Percentiles rank a stretch among this genome's conserved stretches.
phyloP scores from a whole-genome alignment of 2,888 invertebrate genomes.

The Amphiduros pacificus region DNA sequence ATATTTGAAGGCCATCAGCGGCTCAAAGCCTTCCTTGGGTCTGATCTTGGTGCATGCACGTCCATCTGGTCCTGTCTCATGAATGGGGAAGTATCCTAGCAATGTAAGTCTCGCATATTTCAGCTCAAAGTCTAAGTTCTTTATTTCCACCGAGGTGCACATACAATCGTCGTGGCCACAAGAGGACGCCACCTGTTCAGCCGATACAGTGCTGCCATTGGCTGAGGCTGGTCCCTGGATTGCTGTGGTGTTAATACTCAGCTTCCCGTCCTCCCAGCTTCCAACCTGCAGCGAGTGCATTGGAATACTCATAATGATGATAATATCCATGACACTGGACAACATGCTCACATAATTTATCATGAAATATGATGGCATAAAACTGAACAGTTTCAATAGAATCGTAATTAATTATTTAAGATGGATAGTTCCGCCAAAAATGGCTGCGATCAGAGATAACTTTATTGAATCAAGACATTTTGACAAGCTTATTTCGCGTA shows the following conservation, averaged over 20 bases:
- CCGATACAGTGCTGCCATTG: not conserved
- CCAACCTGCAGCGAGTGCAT: constrained; percentile 11
- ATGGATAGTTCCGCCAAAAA: no score
- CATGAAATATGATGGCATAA: no score
- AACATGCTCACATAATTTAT: no score
- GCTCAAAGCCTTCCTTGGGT: constrained; percentile 8
- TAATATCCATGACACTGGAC: no score
- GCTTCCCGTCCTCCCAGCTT: constrained; percentile 1
- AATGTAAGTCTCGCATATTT: constrained; percentile 14
- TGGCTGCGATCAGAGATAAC: no score
- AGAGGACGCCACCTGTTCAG: not conserved
- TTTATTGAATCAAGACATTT: no score
- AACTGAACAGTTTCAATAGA: no score
- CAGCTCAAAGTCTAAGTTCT: constrained; percentile 13
- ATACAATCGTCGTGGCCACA: constrained; percentile 1
- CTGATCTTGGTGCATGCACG: constrained; percentile 2
- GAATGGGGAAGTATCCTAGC: constrained; percentile 19
- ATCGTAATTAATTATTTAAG: no score
- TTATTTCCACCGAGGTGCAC: constrained; percentile 1
- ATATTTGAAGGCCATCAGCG: constrained; percentile 20
- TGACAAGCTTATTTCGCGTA: no score
- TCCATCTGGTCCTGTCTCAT: not conserved
- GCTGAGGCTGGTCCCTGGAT: not conserved
- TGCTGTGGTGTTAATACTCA: not conserved
- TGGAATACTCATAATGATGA: no score